These are phyloP conservation scores for Venturia canescens DNA, from an alignment of 1,140 invertebrate genomes.

Conservation along the genomic window DNA sequence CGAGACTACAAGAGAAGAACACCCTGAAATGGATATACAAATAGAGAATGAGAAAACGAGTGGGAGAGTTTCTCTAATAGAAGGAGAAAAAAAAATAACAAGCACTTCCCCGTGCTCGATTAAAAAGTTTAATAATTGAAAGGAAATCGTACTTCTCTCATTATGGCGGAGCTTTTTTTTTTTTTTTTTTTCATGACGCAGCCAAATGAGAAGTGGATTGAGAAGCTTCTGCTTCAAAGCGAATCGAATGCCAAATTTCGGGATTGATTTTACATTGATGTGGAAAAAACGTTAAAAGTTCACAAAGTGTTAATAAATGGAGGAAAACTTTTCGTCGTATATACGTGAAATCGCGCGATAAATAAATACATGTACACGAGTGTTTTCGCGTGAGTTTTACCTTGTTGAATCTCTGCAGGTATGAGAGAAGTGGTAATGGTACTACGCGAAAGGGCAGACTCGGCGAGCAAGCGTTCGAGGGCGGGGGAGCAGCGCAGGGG, in stretches of 20 bases:
- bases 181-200: too few species aligned
- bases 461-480: background rate
- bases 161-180: too few species aligned
- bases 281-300: too few species aligned
- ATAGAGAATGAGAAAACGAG: background rate
- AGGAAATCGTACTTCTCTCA: conserved; percentile 1
- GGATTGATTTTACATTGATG: too few species aligned
- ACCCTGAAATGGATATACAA: background rate
- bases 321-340: too few species aligned
- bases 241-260: too few species aligned
- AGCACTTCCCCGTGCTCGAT: background rate
- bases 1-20: background rate
- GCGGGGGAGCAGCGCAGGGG: background rate
- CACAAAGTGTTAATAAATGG: too few species aligned
- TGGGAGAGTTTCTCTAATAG: background rate
- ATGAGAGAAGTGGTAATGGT: background rate
- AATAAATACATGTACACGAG: background rate
- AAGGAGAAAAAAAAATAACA: background rate
- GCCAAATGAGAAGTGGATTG: too few species aligned
- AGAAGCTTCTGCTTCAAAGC: too few species aligned
- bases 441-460: conserved; percentile 20
- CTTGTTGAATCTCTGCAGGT: background rate
- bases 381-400: background rate
- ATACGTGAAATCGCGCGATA: background rate
- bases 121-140: conserved; percentile 8